Evolutionary conservation across 1,140 invertebrate genomes (phyloP), one percentile per base, ranked within the genome.

Genomic region (Aphis gossypii): DNA sequence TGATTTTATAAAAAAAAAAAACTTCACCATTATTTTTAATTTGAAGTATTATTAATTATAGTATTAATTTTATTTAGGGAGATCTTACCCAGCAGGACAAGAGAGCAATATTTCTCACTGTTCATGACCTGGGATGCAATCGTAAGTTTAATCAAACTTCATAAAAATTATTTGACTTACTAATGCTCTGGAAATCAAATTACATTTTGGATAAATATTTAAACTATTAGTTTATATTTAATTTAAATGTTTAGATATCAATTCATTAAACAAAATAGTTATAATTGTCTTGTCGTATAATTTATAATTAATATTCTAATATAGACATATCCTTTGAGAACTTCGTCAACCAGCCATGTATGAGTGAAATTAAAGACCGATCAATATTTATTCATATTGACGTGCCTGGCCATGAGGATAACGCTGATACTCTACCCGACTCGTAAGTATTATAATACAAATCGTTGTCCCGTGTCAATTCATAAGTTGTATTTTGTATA

Each of bases 351-450:
- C 96, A 97, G 95, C 97, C 97, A 14, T 97, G 97, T 90, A 98
- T 98, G 98, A 95, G 95, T 82, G 97, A 98, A 95, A 98, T 98
- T 92, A 98, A 97, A 95, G 97, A 98, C 82, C 96, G 98, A 56
- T 98, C 97, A 82, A 97, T 98, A 94, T 98, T 98, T 96, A 97
- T 99, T 94, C 97, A 98, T 95, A 96, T 99, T 25, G 98, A 98
- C 95, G 96, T 98, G 30, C 98, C 98, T 3, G 98, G 98, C 1
- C 98, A 99, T 95, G 97, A 98, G 94, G 97, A 98, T 95, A 97
- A 97, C 94, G 97, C 97, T n/a, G 95, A 96, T 23, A 96, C 97
- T 94, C 95, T 98, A 91, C 94, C 96, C 25, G 96, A 97, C 76
- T 96, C 96, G 96, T 97, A 95, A 96, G 95, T 96, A 95, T 95